phyloP scores from a whole-genome alignment of 2,797 vertebrate species.

The Anolis apletophallus region DNA sequence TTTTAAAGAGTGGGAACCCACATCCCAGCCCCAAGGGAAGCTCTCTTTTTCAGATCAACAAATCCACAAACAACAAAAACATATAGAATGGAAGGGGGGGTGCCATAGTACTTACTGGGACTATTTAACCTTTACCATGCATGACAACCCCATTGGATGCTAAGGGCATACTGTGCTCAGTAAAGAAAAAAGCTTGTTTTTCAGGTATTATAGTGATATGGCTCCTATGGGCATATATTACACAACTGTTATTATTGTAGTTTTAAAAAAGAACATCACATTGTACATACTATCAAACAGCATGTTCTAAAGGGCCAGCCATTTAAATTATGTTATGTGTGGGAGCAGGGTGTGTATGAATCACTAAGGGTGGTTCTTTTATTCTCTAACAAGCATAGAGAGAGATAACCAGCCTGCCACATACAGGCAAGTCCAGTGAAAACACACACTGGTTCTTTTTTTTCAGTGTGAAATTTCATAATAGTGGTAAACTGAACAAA shows the following conservation, averaged over 20 bases:
- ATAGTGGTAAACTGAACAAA: background rate
- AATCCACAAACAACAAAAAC: too few relatives aligned
- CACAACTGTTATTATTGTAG: background rate
- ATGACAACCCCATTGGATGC: too few relatives aligned
- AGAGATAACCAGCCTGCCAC: background rate
- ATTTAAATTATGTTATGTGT: background rate
- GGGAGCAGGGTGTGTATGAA: background rate
- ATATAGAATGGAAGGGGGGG: too few relatives aligned
- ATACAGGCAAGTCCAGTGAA: too few relatives aligned
- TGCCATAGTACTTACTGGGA: too few relatives aligned
- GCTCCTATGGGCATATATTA: background rate
- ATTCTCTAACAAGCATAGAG: background rate
- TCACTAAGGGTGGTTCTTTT: background rate
- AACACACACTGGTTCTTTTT: background rate
- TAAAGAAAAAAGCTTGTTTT: background rate
- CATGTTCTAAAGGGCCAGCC: background rate
- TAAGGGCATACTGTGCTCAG: too few relatives aligned
- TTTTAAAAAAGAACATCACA: background rate
- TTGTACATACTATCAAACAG: background rate
- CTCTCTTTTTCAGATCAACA: too few relatives aligned
- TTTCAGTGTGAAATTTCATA: background rate
- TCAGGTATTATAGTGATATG: background rate
- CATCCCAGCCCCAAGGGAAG: too few relatives aligned
- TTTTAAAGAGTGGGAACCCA: too few relatives aligned
- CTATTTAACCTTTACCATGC: too few relatives aligned